Evolutionary conservation across 2,888 invertebrate species (phyloP), one percentile per base, ranked within the genome.

Genomic region (Alloplasta piceator): DNA sequence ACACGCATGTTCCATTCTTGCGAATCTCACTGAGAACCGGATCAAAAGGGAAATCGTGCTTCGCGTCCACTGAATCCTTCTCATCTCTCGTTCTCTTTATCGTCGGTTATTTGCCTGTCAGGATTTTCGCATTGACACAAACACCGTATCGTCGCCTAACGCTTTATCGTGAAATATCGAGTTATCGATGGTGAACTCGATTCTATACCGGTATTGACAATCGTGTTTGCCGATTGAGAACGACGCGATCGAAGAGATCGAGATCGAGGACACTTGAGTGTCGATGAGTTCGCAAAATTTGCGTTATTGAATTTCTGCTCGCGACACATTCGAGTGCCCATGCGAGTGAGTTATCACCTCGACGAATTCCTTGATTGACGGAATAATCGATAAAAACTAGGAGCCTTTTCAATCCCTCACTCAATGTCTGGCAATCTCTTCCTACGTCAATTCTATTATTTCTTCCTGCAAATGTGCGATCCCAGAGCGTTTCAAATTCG

Each of bases 391-490:
- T 48, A 48, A 68, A 70, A 61, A 72, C 39, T n/a, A 36, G 16
- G 7, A 6, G 43, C 41, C 6, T 72, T 76, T 76, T 41, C 72
- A 71, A 72, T 76, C 67, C 10, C 60, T 66, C 71, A 67, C 52
- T 52, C 26, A 26, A 26, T 26, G 52, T 52, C 52, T 6, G n/a
- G 10, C 0, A 12, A 6, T n/a, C 14, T n/a, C 52, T 52, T 52
- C 26, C 26, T 26, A 26, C 52, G 14, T 12, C 52, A 52, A 52
- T 7, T 14, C 14, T 6, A 52, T 52, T 52, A 52, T 52, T 52
- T 48, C 48, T n/a, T n/a, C 48, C 4, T 14, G 16, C 12, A 52
- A 14, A n/a, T 4, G 7, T 52, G 26, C 14, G 12, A 7, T 5
- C 12, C 16, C 52, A 26, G 52, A 52, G 6, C 4, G n/a, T 52